Base-by-base conservation (phyloP, 2,113 vertebrate genomes). In the Pseudorasbora parva region DNA sequence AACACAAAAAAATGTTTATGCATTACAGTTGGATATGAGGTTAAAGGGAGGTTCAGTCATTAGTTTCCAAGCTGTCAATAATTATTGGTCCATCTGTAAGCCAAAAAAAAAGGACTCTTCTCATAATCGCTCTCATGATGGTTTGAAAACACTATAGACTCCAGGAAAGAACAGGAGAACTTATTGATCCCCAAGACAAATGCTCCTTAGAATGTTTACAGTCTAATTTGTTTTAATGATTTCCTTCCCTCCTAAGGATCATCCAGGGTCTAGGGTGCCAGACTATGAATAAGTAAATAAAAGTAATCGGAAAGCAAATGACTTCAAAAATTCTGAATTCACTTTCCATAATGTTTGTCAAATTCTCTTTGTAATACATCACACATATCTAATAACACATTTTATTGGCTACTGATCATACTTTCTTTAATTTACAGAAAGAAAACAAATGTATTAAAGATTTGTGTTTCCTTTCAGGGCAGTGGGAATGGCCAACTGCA, bases 1-100 rank as follows among this genome's bases (percentile, higher is more conserved):
- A n/a, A n/a, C n/a, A n/a, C n/a, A n/a, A 73, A 73, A 84, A 66
- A 27, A 8, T 51, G 64, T 68, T 69, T 30, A 60, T 77, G 4
- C 8, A 77, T 59, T 60, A 85, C 92, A 93, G 89, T 90, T 92
- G 88, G 91, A 92, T 82, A 91, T 89, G 90, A 82, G 91, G 93
- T 21, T 57, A 62, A 82, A 79, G 91, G 89, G 91, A 87, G 90
- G 80, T 93, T 94, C 92, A 94, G 94, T 94, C 93, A 94, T 94
- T 93, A 92, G 91, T 94, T 95, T 93, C 90, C 92, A 92, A 93
- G 90, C 92, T 94, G 93, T 94, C 94, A 94, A 95, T 95, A 95
- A 93, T 95, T 92, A 94, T 94, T 91, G 91, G 91, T 92, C 93
- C 92, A 94, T 94, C 92, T 94, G 93, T 92, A 91, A 89, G 91